These are phyloP conservation scores for Drosophila equinoxialis DNA, from an alignment of 1,140 invertebrate genomes.

Conservation along the genomic window DNA sequence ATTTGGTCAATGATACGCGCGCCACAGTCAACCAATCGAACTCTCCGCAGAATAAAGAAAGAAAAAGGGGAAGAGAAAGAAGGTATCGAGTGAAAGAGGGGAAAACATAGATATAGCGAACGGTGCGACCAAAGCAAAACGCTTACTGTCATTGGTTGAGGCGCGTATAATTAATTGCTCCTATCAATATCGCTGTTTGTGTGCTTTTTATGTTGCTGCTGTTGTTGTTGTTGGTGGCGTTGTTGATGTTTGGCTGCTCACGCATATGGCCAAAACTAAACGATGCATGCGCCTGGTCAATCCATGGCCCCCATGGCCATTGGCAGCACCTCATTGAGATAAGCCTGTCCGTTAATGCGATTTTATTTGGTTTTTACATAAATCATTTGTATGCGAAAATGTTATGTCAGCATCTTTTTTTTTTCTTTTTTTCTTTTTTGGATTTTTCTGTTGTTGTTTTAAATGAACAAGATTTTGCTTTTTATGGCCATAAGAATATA, in stretches of 20 bases:
- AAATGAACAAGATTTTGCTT: background rate
- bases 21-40: slow-evolving; percentile 43
- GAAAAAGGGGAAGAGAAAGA: background rate
- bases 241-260: slow-evolving; percentile 38
- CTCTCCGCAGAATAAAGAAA: slow-evolving; percentile 6
- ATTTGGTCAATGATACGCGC: slow-evolving; percentile 79
- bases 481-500: background rate
- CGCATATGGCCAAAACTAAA: slow-evolving; percentile 61
- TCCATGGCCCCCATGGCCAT: slow-evolving; percentile 41
- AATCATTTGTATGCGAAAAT: slow-evolving; percentile 70
- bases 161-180: slow-evolving; percentile 79
- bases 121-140: slow-evolving; percentile 68
- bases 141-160: slow-evolving; percentile 75
- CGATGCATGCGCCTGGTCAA: slow-evolving; percentile 44
- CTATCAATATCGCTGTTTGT: slow-evolving; percentile 71
- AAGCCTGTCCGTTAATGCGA: slow-evolving; percentile 74
- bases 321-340: slow-evolving; percentile 68
- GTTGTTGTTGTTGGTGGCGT: slow-evolving; percentile 31
- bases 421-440: background rate
- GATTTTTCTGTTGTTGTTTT: slow-evolving; percentile 28
- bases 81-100: background rate
- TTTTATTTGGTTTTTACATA: slow-evolving; percentile 67
- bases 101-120: background rate
- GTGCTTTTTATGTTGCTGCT: slow-evolving; percentile 5
- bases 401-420: slow-evolving; percentile 68